A percentile compares a stretch with the other conserved stretches of the same genome.
Conservation (phyloP, 2,113 vertebrate species). For the Ancistrus triradiatus region DNA sequence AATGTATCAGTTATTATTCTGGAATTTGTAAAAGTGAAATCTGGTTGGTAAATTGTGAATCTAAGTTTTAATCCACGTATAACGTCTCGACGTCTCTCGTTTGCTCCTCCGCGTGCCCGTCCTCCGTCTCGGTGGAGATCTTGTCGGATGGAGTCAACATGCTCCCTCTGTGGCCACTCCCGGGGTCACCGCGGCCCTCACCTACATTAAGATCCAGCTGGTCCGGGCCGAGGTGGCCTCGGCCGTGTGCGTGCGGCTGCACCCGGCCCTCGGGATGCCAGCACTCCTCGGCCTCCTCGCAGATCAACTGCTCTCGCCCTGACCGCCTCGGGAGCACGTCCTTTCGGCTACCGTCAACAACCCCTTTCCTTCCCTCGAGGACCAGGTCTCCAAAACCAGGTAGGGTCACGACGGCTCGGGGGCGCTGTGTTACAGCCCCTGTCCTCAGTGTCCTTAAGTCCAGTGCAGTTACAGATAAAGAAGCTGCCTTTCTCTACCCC, state of each 20-base stretch:
- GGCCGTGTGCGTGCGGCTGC: slow-evolving; percentile 90
- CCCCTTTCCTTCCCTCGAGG: slow-evolving; percentile 96
- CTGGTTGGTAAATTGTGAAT: not conserved
- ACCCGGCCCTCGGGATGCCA: slow-evolving; percentile 94
- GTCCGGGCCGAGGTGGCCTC: slow-evolving; percentile 97
- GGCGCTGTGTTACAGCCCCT: too few species aligned
- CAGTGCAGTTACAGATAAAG: too few species aligned
- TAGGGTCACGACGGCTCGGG: too few species aligned
- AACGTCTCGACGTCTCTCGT: too few species aligned
- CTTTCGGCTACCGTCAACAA: slow-evolving; percentile 96
- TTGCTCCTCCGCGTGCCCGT: slow-evolving; percentile 75
- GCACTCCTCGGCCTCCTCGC: slow-evolving; percentile 92
- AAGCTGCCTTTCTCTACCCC: not conserved
- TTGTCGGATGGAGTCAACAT: slow-evolving; percentile 96
- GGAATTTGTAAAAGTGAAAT: not conserved
- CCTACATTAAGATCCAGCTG: slow-evolving; percentile 97
- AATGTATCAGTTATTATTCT: too few species aligned
- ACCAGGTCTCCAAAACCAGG: slow-evolving; percentile 99
- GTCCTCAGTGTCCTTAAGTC: too few species aligned
- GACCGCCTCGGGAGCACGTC: slow-evolving; percentile 94
- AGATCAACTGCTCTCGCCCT: slow-evolving; percentile 96
- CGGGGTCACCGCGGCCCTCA: slow-evolving; percentile 92
- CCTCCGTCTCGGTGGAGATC: slow-evolving; percentile 97
- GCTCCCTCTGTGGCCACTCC: slow-evolving; percentile 94
- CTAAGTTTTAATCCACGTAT: too few species aligned